Conservation (phyloP, 30 jellyfish, hydroid and myxozoan genomes). For the Catostylus mosaicus region DNA sequence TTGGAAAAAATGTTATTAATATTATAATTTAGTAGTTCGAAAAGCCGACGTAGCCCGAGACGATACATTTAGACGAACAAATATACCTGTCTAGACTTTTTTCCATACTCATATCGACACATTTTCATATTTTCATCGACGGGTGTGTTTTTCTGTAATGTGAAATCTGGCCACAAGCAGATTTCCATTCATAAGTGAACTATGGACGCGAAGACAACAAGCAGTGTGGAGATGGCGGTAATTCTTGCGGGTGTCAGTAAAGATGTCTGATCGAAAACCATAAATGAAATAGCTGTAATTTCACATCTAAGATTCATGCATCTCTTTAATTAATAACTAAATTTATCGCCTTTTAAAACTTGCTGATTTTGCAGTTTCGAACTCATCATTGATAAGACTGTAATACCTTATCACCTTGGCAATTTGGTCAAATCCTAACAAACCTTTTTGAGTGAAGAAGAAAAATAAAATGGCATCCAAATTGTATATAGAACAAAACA, state of each 20-base stretch:
- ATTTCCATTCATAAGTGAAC: not conserved
- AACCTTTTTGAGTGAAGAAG: too few relatives aligned
- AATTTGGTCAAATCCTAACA: too few relatives aligned
- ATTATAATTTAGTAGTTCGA: too few relatives aligned
- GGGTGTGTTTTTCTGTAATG: not conserved
- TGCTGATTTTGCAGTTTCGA: too few relatives aligned
- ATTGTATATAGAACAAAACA: too few relatives aligned
- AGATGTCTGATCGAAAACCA: slow-evolving; percentile 4
- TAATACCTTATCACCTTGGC: too few relatives aligned
- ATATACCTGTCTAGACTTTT: not conserved
- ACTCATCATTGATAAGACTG: too few relatives aligned
- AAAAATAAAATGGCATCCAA: too few relatives aligned
- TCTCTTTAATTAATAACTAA: not conserved
- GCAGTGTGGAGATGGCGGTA: too few relatives aligned
- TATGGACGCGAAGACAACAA: not conserved
- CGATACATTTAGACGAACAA: too few relatives aligned
- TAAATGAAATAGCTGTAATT: not conserved
- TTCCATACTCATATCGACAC: not conserved
- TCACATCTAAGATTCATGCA: not conserved
- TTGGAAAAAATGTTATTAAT: too few relatives aligned
- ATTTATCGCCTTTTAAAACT: not conserved
- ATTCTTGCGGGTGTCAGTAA: slow-evolving; percentile 6
- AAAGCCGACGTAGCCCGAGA: too few relatives aligned
- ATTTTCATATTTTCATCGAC: not conserved
- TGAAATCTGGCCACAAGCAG: not conserved